Percentiles rank a stretch among this genome's conserved stretches.
These are phyloP conservation scores for Drosophila ficusphila DNA, from an alignment of 1,140 invertebrate genomes.

Conservation along the genomic window DNA sequence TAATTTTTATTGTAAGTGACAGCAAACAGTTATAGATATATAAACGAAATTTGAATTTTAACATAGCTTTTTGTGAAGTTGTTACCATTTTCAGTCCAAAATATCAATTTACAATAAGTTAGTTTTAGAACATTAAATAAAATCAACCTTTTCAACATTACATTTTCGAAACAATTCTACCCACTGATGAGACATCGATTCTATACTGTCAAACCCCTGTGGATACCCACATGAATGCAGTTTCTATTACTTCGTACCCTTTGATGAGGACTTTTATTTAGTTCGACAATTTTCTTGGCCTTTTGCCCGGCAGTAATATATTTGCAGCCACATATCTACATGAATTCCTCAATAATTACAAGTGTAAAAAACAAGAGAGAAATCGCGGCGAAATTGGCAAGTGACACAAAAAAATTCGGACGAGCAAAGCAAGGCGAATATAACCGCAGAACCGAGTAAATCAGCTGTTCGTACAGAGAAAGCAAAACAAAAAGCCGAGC, in stretches of 20 bases:
- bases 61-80: too few species aligned
- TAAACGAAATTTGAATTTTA: too few species aligned
- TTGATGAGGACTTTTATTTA: constrained; percentile 7
- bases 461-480: constrained; percentile 53
- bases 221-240: neutral
- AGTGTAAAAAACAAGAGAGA: constrained; percentile 8
- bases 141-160: too few species aligned
- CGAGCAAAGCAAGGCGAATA: constrained; percentile 30
- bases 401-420: constrained; percentile 28
- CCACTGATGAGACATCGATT: too few species aligned
- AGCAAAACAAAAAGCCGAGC: constrained; percentile 48
- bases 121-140: too few species aligned
- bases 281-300: constrained; percentile 17
- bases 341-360: constrained; percentile 35
- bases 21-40: too few species aligned
- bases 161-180: too few species aligned
- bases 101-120: too few species aligned
- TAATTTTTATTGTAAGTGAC: too few species aligned
- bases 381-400: constrained; percentile 32
- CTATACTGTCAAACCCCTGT: too few species aligned
- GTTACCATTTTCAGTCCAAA: too few species aligned
- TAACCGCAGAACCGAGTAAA: constrained; percentile 35
- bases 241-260: neutral
- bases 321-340: constrained; percentile 10
- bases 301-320: constrained; percentile 27